phyloP scores from a whole-genome alignment of 1,140 invertebrate genomes.

The Caenorhabditis remanei region DNA sequence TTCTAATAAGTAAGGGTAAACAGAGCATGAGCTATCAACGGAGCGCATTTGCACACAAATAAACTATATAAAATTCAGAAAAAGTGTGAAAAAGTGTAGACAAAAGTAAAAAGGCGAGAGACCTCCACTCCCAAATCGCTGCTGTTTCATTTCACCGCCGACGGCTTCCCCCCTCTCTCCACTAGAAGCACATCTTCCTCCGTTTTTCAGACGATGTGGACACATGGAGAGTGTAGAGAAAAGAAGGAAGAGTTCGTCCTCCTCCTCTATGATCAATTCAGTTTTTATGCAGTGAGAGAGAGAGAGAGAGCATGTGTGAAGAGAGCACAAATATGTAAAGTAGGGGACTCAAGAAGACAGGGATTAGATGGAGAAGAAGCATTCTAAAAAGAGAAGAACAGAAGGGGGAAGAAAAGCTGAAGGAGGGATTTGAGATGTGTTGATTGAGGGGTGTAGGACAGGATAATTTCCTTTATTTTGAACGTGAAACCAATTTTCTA shows the following conservation, averaged over 20 bases:
- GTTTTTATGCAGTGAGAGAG: background rate
- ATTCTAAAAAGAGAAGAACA: background rate
- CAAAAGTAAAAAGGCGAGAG: conserved; percentile 29
- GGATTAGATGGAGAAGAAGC: conserved; percentile 33
- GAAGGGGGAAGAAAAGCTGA: background rate
- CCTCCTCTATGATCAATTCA: conserved; percentile 30
- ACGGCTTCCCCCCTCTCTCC: conserved; percentile 36
- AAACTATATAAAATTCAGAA: background rate
- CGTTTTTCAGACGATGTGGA: background rate
- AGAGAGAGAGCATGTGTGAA: conserved; percentile 12
- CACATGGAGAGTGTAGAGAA: conserved; percentile 19
- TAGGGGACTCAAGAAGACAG: conserved; percentile 19
- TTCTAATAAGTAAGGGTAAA: no score
- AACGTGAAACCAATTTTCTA: background rate
- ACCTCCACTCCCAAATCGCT: conserved; percentile 25
- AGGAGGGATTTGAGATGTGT: background rate
- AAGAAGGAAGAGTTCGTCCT: conserved; percentile 41
- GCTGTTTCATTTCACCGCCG: conserved; percentile 51
- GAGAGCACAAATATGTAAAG: conserved; percentile 8
- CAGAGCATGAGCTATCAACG: no score
- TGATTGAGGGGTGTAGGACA: background rate
- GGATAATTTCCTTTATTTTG: background rate
- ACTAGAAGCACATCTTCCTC: conserved; percentile 10
- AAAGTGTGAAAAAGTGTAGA: background rate
- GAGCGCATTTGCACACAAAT: no score